Percentiles rank a stretch among this genome's conserved stretches.
Evolutionary conservation across 92 coral and sea anemone species (phyloP).

Genomic region (Plumapathes pennacea): DNA sequence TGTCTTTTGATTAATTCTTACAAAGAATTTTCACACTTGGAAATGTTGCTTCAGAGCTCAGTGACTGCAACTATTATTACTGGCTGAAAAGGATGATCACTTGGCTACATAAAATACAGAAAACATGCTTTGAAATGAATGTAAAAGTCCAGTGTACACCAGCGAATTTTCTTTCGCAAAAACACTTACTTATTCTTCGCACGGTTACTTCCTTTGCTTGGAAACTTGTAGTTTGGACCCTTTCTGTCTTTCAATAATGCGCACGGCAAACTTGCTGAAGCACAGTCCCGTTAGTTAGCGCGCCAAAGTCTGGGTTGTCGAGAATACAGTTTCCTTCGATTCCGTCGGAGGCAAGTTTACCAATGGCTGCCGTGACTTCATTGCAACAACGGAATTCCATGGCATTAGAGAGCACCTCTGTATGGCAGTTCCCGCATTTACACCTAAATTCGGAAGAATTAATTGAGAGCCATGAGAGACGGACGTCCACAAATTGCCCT

Average conservation of each 20-base stretch:
- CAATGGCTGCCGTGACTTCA: conserved; percentile 23
- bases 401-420: too few relatives aligned
- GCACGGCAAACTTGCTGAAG: conserved; percentile 44
- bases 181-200: conserved; percentile 34
- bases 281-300: conserved; percentile 40
- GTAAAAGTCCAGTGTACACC: too few relatives aligned
- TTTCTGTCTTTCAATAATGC: conserved; percentile 28
- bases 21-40: conserved; percentile 2
- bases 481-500: too few relatives aligned
- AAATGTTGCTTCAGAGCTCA: conserved; percentile 1
- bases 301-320: conserved; percentile 30
- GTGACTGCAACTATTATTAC: too few relatives aligned
- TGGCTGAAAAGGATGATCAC: background rate
- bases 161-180: too few relatives aligned
- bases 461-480: too few relatives aligned
- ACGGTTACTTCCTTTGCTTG: conserved; percentile 18
- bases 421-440: too few relatives aligned
- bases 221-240: conserved; percentile 37
- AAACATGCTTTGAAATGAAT: too few relatives aligned
- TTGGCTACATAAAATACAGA: background rate
- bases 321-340: conserved; percentile 26
- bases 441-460: conserved; percentile 21
- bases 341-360: conserved; percentile 40
- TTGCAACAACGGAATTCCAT: conserved; percentile 46
- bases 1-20: conserved; percentile 9